phyloP scores from a whole-genome alignment of 2,888 invertebrate species.

The Caenorhabditis sp. region DNA sequence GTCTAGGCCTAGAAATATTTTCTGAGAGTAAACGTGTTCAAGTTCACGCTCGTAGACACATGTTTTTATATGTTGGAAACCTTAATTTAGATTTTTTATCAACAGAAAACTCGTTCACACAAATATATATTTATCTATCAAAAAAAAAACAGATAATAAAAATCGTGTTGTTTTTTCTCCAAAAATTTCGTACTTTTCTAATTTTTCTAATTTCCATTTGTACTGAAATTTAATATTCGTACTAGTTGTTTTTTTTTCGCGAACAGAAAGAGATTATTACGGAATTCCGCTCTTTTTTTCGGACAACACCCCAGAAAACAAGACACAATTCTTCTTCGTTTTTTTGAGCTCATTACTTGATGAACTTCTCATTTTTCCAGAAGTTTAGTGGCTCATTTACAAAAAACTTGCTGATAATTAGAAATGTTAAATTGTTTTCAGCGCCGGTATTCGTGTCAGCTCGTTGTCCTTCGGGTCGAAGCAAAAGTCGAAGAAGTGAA shows the following conservation, averaged over 20 bases:
- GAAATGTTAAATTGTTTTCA: constrained; percentile 13
- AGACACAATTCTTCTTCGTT: not conserved
- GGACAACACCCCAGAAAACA: too few species aligned
- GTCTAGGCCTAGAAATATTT: too few species aligned
- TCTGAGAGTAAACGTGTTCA: too few species aligned
- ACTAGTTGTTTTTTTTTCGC: not conserved
- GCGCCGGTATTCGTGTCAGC: constrained; percentile 30
- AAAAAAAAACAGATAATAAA: too few species aligned
- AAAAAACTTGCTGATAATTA: not conserved
- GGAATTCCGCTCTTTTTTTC: too few species aligned
- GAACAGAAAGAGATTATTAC: too few species aligned
- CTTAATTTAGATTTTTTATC: too few species aligned
- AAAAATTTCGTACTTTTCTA: not conserved
- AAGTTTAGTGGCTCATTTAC: not conserved
- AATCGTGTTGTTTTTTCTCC: too few species aligned
- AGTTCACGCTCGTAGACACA: too few species aligned
- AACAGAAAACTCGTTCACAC: too few species aligned
- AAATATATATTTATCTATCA: too few species aligned
- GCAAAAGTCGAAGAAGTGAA: constrained; percentile 10
- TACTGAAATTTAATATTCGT: not conserved
- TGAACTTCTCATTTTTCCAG: constrained; percentile 2
- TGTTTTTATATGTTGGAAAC: too few species aligned
- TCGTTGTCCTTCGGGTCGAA: constrained; percentile 26
- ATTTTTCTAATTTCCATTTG: not conserved
- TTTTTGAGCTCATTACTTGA: not conserved